These are phyloP conservation scores for Cosmia pyralina DNA, from an alignment of 2,888 invertebrate genomes.

Conservation along the genomic window DNA sequence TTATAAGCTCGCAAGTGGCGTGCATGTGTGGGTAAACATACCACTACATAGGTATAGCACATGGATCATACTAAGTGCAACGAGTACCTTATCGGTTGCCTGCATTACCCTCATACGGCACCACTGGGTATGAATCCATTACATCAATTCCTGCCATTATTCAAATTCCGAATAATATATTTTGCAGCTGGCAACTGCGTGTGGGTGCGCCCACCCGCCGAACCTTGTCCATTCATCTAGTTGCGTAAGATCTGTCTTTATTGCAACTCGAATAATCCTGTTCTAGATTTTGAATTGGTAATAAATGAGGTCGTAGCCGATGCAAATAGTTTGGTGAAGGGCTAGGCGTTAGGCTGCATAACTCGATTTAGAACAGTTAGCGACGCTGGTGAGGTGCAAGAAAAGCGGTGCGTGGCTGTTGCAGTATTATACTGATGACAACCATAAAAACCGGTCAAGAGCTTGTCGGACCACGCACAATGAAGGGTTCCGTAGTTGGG, in stretches of 20 bases:
- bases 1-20: no score
- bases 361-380: constrained; percentile 52
- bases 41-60: neutral
- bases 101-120: constrained; percentile 61
- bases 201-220: constrained; percentile 72
- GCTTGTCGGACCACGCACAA: no score
- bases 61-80: neutral
- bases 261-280: constrained; percentile 64
- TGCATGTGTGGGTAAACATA: no score
- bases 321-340: constrained; percentile 63
- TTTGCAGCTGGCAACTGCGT: constrained; percentile 66
- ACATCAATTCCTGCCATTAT: constrained; percentile 61
- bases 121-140: constrained; percentile 59
- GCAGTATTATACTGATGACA: constrained; percentile 14
- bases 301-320: constrained; percentile 63
- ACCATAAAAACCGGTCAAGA: no score
- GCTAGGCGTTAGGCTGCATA: constrained; percentile 44
- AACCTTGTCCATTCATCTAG: constrained; percentile 62
- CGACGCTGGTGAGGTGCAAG: constrained; percentile 37
- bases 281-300: constrained; percentile 65
- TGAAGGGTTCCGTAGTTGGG: no score
- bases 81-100: neutral
- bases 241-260: constrained; percentile 63
- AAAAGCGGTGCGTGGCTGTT: constrained; percentile 13
- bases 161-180: constrained; percentile 67